phyloP scores from a whole-genome alignment of 1,140 invertebrate genomes.

The Neodiprion virginianus region DNA sequence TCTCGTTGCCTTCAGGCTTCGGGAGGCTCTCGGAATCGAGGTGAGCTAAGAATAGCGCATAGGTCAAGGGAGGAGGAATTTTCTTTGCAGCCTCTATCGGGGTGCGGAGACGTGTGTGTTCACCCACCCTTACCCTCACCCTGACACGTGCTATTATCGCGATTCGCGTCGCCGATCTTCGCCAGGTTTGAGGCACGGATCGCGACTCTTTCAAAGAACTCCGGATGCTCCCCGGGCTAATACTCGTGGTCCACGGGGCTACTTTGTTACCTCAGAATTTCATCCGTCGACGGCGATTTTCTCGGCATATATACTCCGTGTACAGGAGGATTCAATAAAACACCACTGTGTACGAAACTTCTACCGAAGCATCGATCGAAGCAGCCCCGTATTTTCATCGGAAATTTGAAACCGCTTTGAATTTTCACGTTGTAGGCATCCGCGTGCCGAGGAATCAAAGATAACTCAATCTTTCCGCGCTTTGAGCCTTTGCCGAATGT shows the following conservation, averaged over 20 bases:
- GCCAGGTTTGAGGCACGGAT: too few species aligned
- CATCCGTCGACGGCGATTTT: neutral
- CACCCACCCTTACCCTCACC: too few species aligned
- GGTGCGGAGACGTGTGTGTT: too few species aligned
- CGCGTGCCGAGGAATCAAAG: too few species aligned
- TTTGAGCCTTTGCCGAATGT: too few species aligned
- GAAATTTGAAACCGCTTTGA: neutral
- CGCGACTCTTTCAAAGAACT: neutral
- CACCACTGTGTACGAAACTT: neutral
- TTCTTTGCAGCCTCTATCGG: neutral
- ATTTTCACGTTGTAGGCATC: too few species aligned
- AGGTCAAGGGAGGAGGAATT: neutral
- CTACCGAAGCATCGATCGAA: too few species aligned
- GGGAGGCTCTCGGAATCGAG: neutral
- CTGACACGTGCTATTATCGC: too few species aligned
- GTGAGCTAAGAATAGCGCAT: neutral
- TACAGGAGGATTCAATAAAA: neutral
- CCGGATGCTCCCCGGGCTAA: conserved; percentile 2
- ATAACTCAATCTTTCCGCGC: too few species aligned
- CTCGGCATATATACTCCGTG: neutral
- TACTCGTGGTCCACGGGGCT: neutral
- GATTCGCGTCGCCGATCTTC: too few species aligned
- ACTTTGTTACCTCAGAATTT: neutral
- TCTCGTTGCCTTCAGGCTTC: neutral
- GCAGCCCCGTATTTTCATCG: neutral